Conservation (phyloP, 2,888 invertebrate species). For the Cyrtodaria siliqua region DNA sequence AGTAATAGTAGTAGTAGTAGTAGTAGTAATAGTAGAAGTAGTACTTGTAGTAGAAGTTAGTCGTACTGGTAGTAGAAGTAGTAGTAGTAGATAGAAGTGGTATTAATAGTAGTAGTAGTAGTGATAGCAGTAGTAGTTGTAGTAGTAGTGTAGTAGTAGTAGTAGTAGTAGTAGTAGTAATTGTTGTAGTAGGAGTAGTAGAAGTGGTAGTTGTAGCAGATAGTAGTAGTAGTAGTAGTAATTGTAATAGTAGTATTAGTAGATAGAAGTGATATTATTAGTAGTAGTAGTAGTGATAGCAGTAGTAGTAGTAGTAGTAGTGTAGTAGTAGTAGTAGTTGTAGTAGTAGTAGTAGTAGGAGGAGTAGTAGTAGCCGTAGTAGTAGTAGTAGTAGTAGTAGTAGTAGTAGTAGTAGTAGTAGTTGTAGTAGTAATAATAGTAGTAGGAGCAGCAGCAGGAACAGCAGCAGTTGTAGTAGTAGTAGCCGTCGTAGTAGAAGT, state of each 20-base stretch:
- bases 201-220: slow-evolving; percentile 4
- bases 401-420: slow-evolving; percentile 17
- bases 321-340: slow-evolving; percentile 2
- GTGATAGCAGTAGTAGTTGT: slow-evolving; percentile 9
- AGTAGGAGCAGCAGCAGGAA: too few relatives aligned
- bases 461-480: too few relatives aligned
- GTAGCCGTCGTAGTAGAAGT: too few relatives aligned
- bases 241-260: slow-evolving; percentile 4
- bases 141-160: slow-evolving; percentile 12
- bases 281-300: neutral
- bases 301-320: slow-evolving; percentile 5
- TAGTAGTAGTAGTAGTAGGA: slow-evolving; percentile 1
- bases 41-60: neutral
- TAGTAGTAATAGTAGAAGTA: slow-evolving; percentile 2
- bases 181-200: slow-evolving; percentile 5
- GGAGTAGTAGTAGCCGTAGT: slow-evolving; percentile 6
- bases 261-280: too few relatives aligned
- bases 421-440: neutral
- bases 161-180: slow-evolving; percentile 11
- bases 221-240: slow-evolving; percentile 11
- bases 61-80: slow-evolving; percentile 4
- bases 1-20: slow-evolving; percentile 7
- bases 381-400: slow-evolving; percentile 13
- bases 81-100: slow-evolving; percentile 1
- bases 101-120: slow-evolving; percentile 11